These are phyloP conservation scores for Crocuta crocuta DNA, from an alignment of 2,113 vertebrate species.

Conservation along the genomic window DNA sequence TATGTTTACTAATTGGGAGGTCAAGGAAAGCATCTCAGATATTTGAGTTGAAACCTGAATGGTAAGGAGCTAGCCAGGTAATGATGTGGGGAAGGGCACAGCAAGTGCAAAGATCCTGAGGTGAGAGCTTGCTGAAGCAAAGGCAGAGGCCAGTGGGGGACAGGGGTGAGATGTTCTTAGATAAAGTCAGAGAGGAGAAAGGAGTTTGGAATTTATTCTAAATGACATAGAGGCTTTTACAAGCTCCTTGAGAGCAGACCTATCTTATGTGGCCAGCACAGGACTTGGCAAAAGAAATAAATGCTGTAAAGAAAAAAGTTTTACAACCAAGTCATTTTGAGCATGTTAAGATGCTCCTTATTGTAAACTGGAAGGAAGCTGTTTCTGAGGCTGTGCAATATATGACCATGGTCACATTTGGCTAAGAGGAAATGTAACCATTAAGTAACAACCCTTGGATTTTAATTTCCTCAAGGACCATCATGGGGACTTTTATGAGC, in stretches of 20 bases:
- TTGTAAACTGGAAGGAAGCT: constrained; percentile 31
- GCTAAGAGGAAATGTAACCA: constrained; percentile 47
- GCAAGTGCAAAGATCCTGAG: neutral
- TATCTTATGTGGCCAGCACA: neutral
- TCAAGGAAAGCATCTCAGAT: neutral
- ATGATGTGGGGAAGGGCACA: neutral
- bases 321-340: constrained; percentile 4
- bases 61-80: neutral
- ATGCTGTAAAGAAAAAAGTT: neutral
- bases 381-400: neutral
- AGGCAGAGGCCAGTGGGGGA: neutral
- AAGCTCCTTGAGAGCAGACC: neutral
- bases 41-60: neutral
- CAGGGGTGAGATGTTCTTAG: neutral
- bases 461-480: constrained; percentile 69
- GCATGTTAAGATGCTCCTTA: constrained; percentile 13
- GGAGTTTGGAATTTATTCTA: neutral
- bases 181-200: neutral
- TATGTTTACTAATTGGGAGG: neutral
- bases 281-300: constrained; percentile 7
- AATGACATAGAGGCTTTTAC: neutral
- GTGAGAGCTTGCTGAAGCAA: neutral
- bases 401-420: constrained; percentile 9
- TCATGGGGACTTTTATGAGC: constrained; percentile 36
- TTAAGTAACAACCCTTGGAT: constrained; percentile 56